A percentile compares a stretch with the other conserved stretches of the same genome.
Evolutionary conservation across 2,888 invertebrate genomes (phyloP).

Genomic region (Drosophila sordidapex): DNA sequence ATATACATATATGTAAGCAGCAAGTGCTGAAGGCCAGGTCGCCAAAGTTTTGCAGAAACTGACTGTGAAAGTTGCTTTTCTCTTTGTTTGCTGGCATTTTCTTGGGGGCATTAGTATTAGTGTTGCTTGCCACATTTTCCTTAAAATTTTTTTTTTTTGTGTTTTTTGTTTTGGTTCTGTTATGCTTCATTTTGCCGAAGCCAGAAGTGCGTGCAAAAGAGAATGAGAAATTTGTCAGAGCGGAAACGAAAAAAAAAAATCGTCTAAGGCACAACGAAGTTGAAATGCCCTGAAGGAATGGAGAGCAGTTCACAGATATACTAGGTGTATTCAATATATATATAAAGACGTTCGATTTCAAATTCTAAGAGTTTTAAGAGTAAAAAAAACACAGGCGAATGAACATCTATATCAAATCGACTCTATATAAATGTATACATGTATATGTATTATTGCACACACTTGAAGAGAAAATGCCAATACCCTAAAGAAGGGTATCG

Average conservation of each 20-base stretch:
- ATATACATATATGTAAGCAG: conserved; percentile 10
- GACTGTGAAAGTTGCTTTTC: conserved; percentile 66
- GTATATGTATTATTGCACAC: background rate
- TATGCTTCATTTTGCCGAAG: conserved; percentile 65
- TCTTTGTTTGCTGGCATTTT: conserved; percentile 68
- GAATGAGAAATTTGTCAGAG: background rate
- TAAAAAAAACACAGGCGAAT: background rate
- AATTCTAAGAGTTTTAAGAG: background rate
- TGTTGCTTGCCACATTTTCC: conserved; percentile 67
- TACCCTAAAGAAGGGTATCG: background rate
- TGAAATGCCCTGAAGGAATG: background rate
- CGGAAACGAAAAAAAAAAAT: conserved; percentile 10
- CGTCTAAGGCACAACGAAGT: background rate
- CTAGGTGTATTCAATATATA: background rate
- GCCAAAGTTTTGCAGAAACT: conserved; percentile 50
- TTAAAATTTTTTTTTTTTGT: conserved; percentile 5
- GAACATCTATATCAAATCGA: background rate
- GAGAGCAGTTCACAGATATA: background rate
- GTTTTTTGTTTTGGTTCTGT: conserved; percentile 41
- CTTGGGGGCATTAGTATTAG: conserved; percentile 72
- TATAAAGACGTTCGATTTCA: too few species aligned
- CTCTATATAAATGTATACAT: background rate
- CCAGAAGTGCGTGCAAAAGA: conserved; percentile 11
- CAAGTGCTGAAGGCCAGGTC: conserved; percentile 34
- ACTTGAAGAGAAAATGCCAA: background rate